A percentile compares a stretch with the other conserved stretches of the same genome.
Evolutionary conservation across 2,797 vertebrate species (phyloP).

Genomic region (Anomalospiza imberbis): DNA sequence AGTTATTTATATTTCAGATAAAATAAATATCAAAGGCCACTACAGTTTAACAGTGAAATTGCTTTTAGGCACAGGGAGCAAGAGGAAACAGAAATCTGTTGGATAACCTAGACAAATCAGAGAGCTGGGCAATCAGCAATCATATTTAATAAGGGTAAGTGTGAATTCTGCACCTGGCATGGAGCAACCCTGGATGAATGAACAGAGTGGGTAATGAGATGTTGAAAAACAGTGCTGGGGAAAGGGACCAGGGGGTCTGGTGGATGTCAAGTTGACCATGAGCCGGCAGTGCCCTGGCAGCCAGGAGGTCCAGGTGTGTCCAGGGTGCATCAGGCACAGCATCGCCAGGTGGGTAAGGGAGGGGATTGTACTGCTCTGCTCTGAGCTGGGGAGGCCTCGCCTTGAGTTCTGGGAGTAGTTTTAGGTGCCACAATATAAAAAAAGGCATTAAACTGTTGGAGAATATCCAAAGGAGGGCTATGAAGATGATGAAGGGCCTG

Average conservation of each 20-base stretch:
- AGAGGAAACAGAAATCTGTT: neutral
- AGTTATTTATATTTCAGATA: neutral
- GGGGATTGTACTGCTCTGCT: neutral
- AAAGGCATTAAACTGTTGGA: fast-evolving
- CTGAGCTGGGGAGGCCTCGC: fast-evolving
- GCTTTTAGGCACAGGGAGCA: neutral
- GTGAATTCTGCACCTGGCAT: neutral
- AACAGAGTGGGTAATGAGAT: no score
- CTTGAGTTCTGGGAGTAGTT: fast-evolving
- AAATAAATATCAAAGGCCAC: neutral
- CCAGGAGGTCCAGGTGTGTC: fast-evolving
- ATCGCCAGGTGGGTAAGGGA: fast-evolving
- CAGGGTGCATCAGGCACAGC: neutral
- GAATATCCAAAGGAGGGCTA: fast-evolving
- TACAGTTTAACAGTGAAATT: neutral
- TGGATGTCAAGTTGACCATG: fast-evolving
- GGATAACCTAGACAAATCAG: neutral
- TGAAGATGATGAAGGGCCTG: fast-evolving
- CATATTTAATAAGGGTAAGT: neutral
- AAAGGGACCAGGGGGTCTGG: neutral
- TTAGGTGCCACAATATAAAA: no score
- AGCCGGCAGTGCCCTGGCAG: neutral
- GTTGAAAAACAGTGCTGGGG: fast-evolving
- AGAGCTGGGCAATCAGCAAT: neutral
- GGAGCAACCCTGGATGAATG: neutral